Base-by-base conservation (phyloP, 1,140 invertebrate genomes). In the Pararge aegeria region DNA sequence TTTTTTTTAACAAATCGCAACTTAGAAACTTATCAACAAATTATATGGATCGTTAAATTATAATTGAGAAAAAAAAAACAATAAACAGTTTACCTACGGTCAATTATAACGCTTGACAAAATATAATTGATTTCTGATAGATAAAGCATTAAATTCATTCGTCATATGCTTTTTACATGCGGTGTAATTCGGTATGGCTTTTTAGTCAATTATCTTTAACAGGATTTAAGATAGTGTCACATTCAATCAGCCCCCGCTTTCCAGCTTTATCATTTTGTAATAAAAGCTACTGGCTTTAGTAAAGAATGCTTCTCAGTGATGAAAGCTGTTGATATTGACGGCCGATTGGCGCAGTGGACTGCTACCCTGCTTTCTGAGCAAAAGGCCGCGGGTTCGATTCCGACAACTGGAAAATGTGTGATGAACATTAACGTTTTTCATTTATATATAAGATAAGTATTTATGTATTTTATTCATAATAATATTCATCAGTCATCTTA, bases 201-300 rank as follows among this genome's bases (percentile, higher is more conserved):
- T 59, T 55, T 59, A 53, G 27, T 51, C 46, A 61, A 63, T 66
- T 64, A 66, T 59, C 57, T 46, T 56, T 48, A 34, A 50, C 50
- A 44, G 51, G 61, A 59, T 54, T 68, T 61, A 57, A 68, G 66
- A 68, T 68, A 68, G 60, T 54, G 61, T 61, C 61, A 46, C 6
- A 54, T 37, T 34, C 27, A 55, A 59, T 58, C 27, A 49, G 30
- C 48, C 37, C 38, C 58, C 37, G 30, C 30, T 12, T 42, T 44
- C 50, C 49, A 18, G 21, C 42, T 54, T 65, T 55, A 55, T 54
- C 38, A 19, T 46, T 60, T 65, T 59, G 34, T 54, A 55, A 62
- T 52, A 62, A 61, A 55, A 53, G 50, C 55, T 66, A 53, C 64
- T 49, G 42, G 46, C 48, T 62, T 63, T n/a, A 10, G 12, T n/a